phyloP scores from a whole-genome alignment of 2,113 vertebrate genomes.

The Platycercus adscitus region DNA sequence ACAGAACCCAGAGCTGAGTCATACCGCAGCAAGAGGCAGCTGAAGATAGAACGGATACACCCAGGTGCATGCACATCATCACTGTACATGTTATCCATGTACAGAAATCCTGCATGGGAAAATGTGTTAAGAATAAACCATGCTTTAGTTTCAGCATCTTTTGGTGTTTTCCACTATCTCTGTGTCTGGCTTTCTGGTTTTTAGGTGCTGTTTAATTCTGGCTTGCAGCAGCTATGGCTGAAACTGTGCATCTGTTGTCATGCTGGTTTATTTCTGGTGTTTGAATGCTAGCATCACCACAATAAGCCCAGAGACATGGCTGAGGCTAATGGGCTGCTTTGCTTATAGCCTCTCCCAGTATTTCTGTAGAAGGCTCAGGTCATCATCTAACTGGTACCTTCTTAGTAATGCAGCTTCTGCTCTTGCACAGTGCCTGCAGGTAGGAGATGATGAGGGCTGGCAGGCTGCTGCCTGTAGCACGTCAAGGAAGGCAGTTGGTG shows the following conservation, averaged over 20 bases:
- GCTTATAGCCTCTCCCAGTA: not conserved
- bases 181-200: not conserved
- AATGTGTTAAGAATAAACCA: not conserved
- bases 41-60: not conserved
- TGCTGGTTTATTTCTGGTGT: not conserved
- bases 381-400: not conserved
- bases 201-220: not conserved
- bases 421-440: not conserved
- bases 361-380: not conserved
- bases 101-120: not conserved
- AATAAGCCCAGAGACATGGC: not conserved
- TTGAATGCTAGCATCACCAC: not conserved
- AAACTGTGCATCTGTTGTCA: not conserved
- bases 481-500: not conserved
- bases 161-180: not conserved
- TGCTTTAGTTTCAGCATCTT: not conserved
- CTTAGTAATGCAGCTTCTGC: not conserved
- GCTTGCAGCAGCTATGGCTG: not conserved
- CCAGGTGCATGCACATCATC: not conserved
- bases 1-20: slow-evolving; percentile 64
- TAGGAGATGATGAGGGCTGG: not conserved
- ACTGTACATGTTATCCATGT: fast-evolving
- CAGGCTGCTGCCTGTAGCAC: not conserved
- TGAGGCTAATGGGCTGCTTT: not conserved
- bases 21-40: not conserved